Evolutionary conservation across 2,888 invertebrate genomes (phyloP).

Genomic region (Orchesellides sinensis): DNA sequence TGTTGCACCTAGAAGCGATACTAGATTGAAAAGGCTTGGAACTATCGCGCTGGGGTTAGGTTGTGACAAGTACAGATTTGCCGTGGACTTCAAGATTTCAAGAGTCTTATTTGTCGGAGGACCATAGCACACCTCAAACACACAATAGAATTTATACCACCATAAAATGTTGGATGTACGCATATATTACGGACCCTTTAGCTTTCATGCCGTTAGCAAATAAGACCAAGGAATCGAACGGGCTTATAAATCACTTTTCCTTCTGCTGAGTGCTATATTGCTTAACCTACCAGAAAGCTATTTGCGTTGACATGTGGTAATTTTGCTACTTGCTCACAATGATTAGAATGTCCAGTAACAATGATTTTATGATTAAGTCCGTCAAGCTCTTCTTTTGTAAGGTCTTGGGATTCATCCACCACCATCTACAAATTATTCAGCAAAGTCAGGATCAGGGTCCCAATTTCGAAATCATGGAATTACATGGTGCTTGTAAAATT

Average conservation of each 20-base stretch:
- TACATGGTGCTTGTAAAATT: not conserved
- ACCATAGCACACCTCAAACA: not conserved
- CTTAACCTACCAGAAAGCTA: not conserved
- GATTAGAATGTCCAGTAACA: not conserved
- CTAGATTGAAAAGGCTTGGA: constrained; percentile 4
- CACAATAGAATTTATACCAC: not conserved
- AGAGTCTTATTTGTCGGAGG: constrained; percentile 1
- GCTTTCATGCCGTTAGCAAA: not conserved
- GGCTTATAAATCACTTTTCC: not conserved
- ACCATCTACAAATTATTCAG: not conserved
- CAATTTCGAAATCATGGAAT: not conserved
- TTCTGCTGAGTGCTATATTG: not conserved
- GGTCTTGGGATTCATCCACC: too few relatives aligned
- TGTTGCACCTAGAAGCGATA: not conserved
- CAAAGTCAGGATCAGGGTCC: not conserved
- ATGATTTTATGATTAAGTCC: not conserved
- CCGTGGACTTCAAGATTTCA: not conserved
- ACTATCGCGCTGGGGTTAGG: constrained; percentile 3
- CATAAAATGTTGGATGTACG: too few relatives aligned
- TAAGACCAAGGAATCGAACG: not conserved
- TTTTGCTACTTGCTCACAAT: not conserved
- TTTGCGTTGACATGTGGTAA: not conserved
- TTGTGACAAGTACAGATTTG: constrained; percentile 19
- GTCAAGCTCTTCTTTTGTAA: too few relatives aligned
- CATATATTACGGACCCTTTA: too few relatives aligned